phyloP scores from a whole-genome alignment of 2,113 vertebrate species.

The Tonatia bakeri region DNA sequence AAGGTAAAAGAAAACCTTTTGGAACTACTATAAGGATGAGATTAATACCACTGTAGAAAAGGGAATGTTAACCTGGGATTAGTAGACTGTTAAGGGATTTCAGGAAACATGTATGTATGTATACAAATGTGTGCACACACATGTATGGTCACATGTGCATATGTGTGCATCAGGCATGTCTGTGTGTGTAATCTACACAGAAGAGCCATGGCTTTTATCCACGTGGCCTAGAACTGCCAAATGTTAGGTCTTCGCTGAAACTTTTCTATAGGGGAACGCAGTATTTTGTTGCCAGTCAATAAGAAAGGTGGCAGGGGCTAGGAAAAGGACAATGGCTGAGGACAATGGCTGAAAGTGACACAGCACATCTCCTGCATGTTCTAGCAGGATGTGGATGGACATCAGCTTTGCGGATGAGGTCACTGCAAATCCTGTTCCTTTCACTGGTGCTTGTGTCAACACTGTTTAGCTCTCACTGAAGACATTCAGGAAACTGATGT shows the following conservation, averaged over 20 bases:
- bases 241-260: background rate
- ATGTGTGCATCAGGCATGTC: accelerated
- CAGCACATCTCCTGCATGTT: background rate
- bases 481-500: background rate
- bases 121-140: background rate
- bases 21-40: background rate
- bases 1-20: background rate
- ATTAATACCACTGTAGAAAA: background rate
- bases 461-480: background rate
- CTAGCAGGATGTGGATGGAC: background rate
- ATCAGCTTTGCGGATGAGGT: background rate
- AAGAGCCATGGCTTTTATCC: background rate
- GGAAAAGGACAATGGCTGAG: background rate
- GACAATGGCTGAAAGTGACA: background rate
- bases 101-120: background rate
- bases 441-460: background rate
- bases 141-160: too few species aligned
- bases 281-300: background rate
- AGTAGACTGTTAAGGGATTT: background rate
- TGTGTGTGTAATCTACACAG: background rate
- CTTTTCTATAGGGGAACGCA: background rate
- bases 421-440: background rate
- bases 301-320: background rate
- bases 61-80: background rate
- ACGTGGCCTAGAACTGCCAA: background rate